Conservation (phyloP, 2,113 vertebrate species). For the Eupsittula cactorum region DNA sequence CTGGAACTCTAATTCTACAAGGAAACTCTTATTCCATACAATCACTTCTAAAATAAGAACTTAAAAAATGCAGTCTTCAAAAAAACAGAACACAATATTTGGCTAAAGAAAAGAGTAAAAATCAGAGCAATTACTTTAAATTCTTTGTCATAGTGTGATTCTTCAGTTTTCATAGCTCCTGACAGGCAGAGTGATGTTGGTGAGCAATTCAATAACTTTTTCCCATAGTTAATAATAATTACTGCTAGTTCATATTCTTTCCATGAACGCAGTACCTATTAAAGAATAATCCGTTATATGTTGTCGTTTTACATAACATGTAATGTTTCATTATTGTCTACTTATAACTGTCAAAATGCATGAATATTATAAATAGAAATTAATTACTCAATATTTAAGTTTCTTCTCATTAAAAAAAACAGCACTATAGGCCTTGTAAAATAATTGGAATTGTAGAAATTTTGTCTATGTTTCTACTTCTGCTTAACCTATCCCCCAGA, state of each 20-base stretch:
- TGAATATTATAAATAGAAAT: neutral
- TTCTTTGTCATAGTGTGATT: neutral
- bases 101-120: constrained; percentile 8
- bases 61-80: neutral
- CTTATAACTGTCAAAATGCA: neutral
- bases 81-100: neutral
- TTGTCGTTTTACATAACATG: neutral
- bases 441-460: neutral
- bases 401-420: neutral
- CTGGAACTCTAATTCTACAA: neutral
- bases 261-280: constrained; percentile 81
- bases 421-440: neutral
- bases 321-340: neutral
- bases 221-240: constrained; percentile 82
- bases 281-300: constrained; percentile 40
- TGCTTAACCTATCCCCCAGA: neutral
- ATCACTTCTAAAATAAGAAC: neutral
- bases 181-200: neutral
- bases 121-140: constrained; percentile 50
- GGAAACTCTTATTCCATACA: neutral
- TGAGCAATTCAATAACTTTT: constrained; percentile 74
- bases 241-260: constrained; percentile 80
- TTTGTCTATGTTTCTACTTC: neutral
- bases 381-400: neutral
- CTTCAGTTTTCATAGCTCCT: neutral